Evolutionary conservation across 2,888 invertebrate genomes (phyloP), one percentile per base, ranked within the genome.

Genomic region (Mythimna pallens): DNA sequence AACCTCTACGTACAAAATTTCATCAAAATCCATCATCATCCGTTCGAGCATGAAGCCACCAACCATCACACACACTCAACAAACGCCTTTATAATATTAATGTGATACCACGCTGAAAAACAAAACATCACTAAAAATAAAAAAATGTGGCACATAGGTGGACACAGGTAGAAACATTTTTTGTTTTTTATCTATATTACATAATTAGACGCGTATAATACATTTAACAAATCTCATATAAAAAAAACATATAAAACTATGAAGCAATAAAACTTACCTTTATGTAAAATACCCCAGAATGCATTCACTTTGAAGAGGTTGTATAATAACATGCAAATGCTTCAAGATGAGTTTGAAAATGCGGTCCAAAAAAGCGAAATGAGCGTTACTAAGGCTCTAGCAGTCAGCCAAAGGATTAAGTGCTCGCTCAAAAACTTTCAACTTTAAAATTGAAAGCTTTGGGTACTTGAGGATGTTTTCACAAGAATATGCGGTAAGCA

Each of bases 391-490:
- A 52, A 65, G 77, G 68, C 82, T 65, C 76, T 59, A 34, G 58
- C 34, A 22, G 47, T 52, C 77, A 20, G 47, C 47, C 50, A 59
- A 59, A 70, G 70, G 34, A 67, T 66, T 66, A 76, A 57, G 75
- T 76, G 65, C 58, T 65, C 57, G 40, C 68, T 68, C 69, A 78
- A 78, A 78, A 78, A 78, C 78, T 76, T 80, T 76, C 61, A 77
- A 77, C 67, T 82, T 82, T 78, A 50, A 80, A 79, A 79, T 75
- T 71, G 64, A 82, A 79, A 83, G 75, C 80, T 61, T 78, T 69
- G 50, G 50, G 50, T 50, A 66, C 67, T 74, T 65, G 20, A 57
- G 52, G 62, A 78, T 68, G 62, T 73, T 81, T 79, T 64, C 40
- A 63, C 54, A 70, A 70, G 55, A 69, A 69, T 70, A 74, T 81